These are phyloP conservation scores for Bembecia ichneumoniformis DNA, from an alignment of 2,888 invertebrate genomes.

Conservation along the genomic window DNA sequence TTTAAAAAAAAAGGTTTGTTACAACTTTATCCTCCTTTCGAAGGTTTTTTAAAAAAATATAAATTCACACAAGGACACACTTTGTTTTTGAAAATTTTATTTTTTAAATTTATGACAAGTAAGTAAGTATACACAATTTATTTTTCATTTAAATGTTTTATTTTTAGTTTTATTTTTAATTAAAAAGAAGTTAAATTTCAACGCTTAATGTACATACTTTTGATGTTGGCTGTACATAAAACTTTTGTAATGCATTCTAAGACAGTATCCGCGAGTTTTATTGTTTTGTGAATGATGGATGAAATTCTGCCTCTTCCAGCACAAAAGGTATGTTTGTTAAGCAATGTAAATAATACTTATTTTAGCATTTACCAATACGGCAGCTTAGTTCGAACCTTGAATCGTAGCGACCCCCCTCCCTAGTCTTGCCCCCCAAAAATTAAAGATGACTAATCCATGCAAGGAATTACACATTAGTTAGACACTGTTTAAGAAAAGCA, in stretches of 20 bases:
- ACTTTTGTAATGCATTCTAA: conserved; percentile 8
- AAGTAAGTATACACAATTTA: conserved; percentile 1
- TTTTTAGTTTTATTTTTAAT: conserved; percentile 15
- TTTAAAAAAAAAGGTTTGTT: background rate
- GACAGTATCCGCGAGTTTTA: background rate
- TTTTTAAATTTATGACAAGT: conserved; percentile 3
- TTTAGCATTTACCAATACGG: conserved; percentile 72
- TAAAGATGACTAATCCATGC: conserved; percentile 8
- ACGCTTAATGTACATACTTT: conserved; percentile 52
- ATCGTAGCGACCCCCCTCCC: conserved; percentile 37
- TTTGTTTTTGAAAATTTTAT: conserved; percentile 1
- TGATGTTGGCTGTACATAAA: conserved; percentile 34
- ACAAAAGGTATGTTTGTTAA: conserved; percentile 53
- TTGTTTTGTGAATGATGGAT: background rate
- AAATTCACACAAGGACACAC: too few species aligned
- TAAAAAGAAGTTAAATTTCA: conserved; percentile 1
- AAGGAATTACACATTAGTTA: background rate
- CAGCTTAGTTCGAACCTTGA: conserved; percentile 48
- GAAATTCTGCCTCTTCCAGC: conserved; percentile 20
- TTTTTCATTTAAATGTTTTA: conserved; percentile 10
- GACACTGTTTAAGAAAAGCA: background rate
- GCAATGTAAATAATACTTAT: conserved; percentile 40
- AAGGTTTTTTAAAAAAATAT: too few species aligned
- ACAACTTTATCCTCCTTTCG: too few species aligned
- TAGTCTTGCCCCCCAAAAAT: conserved; percentile 27